Evolutionary conservation across 23 tunicate species (phyloP), one percentile per base, ranked within the genome.

Genomic region (Clavelina lepadiformis): DNA sequence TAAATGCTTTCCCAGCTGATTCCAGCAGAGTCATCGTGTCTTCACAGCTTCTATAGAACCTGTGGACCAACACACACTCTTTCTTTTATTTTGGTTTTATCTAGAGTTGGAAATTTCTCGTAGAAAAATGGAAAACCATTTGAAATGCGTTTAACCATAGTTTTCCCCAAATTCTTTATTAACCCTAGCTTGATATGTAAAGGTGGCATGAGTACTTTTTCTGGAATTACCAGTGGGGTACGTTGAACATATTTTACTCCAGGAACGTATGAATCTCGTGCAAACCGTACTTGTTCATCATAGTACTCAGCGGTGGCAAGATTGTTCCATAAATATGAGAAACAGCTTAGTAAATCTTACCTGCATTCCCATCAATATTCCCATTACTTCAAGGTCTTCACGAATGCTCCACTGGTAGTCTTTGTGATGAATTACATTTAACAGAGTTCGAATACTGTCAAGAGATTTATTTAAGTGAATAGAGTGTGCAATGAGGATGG

Each of bases 361-460:
- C 23, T 13, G 59, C 22, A 53, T 11, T 53, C 59, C 22, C 59
- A 53, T 53, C 22, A 53, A 53, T n/a, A 53, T 53, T 53, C 59
- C 59, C 20, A 53, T 53, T 24, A 53, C 59, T n/a, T 53, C 23
- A n/a, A 53, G 59, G 21, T 53, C 22, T 6, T n/a, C 15, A n/a
- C 59, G 7, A n/a, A 53, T n/a, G 59, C 59, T 13, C 59, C 59
- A 53, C 59, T 53, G 59, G 59, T 53, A 53, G n/a, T n/a, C n/a
- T 53, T 24, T n/a, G 22, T 53, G 23, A n/a, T 53, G 59, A n/a
- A 53, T 53, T 53, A 27, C 23, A n/a, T 53, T 53, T 5, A 53
- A 53, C 15, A 53, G 23, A 7, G 5, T n/a, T n/a, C 23, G 7
- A 11, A n/a, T 53, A 53, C 23, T 53, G 21, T 53, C 59, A 27